Conservation (phyloP, 2,797 vertebrate genomes). For the Xenops minutus region DNA sequence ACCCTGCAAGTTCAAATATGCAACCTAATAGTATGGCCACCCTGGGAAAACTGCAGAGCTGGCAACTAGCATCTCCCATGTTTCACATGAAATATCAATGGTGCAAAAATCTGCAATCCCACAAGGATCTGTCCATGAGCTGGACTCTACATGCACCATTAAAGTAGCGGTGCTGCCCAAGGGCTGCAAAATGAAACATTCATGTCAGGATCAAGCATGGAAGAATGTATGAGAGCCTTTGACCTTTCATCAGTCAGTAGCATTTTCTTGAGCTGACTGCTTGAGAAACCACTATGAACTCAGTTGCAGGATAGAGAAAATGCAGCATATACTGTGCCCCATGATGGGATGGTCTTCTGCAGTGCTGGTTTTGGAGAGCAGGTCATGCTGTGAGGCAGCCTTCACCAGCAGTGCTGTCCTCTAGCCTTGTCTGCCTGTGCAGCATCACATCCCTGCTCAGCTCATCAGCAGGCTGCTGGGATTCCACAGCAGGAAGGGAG, state of each 20-base stretch:
- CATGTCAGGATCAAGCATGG: neutral
- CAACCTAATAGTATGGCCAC: neutral
- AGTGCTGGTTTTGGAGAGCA: neutral
- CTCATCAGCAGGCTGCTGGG: neutral
- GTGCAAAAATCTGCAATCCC: neutral
- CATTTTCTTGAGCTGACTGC: neutral
- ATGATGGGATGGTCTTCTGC: neutral
- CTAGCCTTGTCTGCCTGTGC: neutral
- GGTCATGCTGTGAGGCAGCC: neutral
- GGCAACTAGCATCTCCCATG: neutral
- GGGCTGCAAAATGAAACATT: neutral
- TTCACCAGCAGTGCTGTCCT: neutral
- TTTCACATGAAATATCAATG: conserved; percentile 39
- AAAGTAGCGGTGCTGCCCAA: neutral
- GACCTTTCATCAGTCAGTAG: neutral
- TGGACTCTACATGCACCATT: neutral
- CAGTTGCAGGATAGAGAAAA: neutral
- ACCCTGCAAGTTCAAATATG: neutral
- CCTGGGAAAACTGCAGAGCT: neutral
- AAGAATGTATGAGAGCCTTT: neutral
- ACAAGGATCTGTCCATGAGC: neutral
- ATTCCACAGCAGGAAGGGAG: neutral
- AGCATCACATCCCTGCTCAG: neutral
- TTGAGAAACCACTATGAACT: neutral
- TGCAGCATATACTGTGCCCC: neutral